phyloP scores from a whole-genome alignment of 2,113 vertebrate species.

The Thryonomys swinderianus region DNA sequence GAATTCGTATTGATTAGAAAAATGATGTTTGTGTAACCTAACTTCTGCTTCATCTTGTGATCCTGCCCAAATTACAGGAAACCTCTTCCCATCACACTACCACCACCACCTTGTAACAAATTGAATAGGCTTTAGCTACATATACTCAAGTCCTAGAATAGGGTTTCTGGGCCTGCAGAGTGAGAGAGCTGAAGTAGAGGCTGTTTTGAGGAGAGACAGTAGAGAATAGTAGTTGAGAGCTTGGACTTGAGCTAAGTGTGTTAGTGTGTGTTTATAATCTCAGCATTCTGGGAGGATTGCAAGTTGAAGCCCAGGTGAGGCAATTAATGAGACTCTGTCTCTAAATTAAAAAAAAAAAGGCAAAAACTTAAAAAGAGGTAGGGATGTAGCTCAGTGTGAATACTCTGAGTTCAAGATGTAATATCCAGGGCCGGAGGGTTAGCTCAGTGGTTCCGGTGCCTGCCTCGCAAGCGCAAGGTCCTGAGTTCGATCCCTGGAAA shows the following conservation, averaged over 20 bases:
- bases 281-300: background rate
- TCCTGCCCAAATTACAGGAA: background rate
- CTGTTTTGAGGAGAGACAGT: background rate
- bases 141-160: background rate
- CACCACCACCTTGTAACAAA: background rate
- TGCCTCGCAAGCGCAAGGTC: no score
- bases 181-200: background rate
- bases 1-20: conserved; percentile 41
- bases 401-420: background rate
- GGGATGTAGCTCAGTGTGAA: background rate
- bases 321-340: background rate
- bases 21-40: conserved; percentile 44
- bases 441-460: no score
- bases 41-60: conserved; percentile 19
- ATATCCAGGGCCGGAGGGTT: no score
- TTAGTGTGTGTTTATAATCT: background rate
- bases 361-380: background rate
- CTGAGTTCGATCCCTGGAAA: no score
- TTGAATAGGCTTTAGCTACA: background rate
- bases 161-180: background rate
- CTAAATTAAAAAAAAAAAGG: background rate
- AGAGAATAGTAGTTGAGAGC: background rate
- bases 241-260: background rate
- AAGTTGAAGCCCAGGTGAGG: background rate
- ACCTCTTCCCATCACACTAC: background rate